These are phyloP conservation scores for Alviniconcha strummeri DNA, from an alignment of 2,888 invertebrate genomes.

Conservation along the genomic window DNA sequence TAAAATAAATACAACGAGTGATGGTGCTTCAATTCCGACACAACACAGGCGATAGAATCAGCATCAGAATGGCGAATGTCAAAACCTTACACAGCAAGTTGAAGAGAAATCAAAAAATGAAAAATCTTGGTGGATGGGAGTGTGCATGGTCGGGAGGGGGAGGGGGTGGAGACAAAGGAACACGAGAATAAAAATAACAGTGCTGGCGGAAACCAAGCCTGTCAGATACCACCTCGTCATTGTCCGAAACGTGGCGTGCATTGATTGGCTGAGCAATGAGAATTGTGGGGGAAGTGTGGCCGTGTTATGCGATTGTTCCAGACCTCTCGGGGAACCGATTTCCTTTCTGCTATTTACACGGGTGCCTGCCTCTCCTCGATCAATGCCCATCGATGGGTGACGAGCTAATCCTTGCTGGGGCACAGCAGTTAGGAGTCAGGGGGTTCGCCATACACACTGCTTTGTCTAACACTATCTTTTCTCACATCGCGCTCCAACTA, in stretches of 20 bases:
- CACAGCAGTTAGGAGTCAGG: too few relatives aligned
- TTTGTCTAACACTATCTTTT: too few relatives aligned
- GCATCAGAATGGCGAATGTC: too few relatives aligned
- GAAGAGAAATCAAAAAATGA: neutral
- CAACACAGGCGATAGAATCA: too few relatives aligned
- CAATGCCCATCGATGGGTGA: conserved; percentile 13
- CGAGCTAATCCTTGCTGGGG: neutral
- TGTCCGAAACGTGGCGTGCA: neutral
- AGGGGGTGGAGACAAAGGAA: neutral
- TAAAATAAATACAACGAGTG: too few relatives aligned
- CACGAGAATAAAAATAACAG: neutral
- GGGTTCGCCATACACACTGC: too few relatives aligned
- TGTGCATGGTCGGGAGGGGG: neutral
- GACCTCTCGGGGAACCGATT: neutral
- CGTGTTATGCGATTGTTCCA: neutral
- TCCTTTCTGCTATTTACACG: conserved; percentile 17
- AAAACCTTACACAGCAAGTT: neutral
- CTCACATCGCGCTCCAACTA: too few relatives aligned
- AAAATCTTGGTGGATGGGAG: neutral
- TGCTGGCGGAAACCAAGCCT: neutral
- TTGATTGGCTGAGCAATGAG: conserved; percentile 2
- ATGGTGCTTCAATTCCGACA: too few relatives aligned
- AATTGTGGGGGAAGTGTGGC: neutral
- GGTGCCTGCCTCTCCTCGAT: conserved; percentile 18
- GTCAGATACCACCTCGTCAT: neutral